phyloP scores from a whole-genome alignment of 1,140 invertebrate species.

The Hyposmocoma kahamanoa region DNA sequence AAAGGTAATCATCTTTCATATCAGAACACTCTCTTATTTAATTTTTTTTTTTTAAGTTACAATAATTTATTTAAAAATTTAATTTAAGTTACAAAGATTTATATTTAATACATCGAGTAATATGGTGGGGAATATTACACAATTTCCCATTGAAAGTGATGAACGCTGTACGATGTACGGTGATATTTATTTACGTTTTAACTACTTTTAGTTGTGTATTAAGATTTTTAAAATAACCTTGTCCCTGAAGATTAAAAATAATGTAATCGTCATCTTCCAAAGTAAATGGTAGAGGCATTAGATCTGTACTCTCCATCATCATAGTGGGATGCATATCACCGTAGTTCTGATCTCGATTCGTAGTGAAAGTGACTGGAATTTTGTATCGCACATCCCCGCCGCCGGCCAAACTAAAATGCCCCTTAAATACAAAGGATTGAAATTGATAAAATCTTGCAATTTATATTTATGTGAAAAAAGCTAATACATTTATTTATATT shows the following conservation, averaged over 20 bases:
- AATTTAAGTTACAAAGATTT: no score
- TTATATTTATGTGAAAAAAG: background rate
- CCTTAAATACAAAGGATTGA: constrained; percentile 26
- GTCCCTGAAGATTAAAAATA: constrained; percentile 78
- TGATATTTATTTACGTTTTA: no score
- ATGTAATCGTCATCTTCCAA: constrained; percentile 76
- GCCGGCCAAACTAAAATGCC: constrained; percentile 36
- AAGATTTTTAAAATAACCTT: constrained; percentile 68
- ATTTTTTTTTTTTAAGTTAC: no score
- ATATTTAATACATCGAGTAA: no score
- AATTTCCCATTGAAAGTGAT: no score
- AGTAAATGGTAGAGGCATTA: constrained; percentile 31
- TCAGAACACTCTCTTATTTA: no score
- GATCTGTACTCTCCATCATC: constrained; percentile 26
- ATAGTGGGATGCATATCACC: constrained; percentile 23
- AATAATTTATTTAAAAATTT: no score
- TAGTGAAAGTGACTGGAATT: constrained; percentile 50
- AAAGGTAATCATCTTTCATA: no score
- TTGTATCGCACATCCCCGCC: constrained; percentile 16
- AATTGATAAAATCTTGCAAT: background rate
- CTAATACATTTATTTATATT: background rate
- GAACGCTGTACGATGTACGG: no score
- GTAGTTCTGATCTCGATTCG: constrained; percentile 38
- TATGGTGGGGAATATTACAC: no score
- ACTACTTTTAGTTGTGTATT: background rate